Percentiles rank a stretch among this genome's conserved stretches.
phyloP scores from a whole-genome alignment of 2,888 invertebrate genomes.

The Steinernema hermaphroditum region DNA sequence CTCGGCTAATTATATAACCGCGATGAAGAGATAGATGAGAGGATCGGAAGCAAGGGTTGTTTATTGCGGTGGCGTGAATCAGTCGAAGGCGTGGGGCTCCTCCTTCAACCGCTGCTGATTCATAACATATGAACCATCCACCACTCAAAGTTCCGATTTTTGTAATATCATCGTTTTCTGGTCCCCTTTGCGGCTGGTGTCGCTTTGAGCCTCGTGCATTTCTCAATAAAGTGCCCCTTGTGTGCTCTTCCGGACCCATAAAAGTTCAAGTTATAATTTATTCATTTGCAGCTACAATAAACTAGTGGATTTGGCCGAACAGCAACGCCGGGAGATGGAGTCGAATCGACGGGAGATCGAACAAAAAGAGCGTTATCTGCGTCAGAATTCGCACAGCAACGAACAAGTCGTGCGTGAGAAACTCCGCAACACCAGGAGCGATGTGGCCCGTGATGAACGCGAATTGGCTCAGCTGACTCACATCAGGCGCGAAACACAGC shows the following conservation, averaged over 20 bases:
- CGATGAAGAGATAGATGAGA: conserved; percentile 11
- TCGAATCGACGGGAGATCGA: conserved; percentile 49
- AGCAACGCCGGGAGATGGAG: conserved; percentile 54
- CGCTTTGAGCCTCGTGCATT: neutral
- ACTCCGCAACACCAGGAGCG: conserved; percentile 46
- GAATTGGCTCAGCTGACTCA: conserved; percentile 46
- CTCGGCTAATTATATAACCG: conserved; percentile 5
- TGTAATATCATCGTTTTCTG: conserved; percentile 18
- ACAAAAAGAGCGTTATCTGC: conserved; percentile 10
- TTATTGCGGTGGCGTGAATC: conserved; percentile 27
- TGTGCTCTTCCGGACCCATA: conserved; percentile 1
- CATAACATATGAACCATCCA: conserved; percentile 3
- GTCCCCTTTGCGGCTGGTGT: conserved; percentile 4
- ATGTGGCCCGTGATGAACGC: conserved; percentile 59
- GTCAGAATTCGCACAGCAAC: conserved; percentile 29
- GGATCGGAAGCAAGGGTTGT: neutral
- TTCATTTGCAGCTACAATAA: conserved; percentile 48
- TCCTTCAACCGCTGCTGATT: neutral
- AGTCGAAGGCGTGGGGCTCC: neutral
- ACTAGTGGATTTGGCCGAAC: conserved; percentile 52
- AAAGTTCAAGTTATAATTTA: neutral
- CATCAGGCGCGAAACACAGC: conserved; percentile 41
- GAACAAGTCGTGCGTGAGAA: conserved; percentile 36
- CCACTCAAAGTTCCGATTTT: conserved; percentile 13
- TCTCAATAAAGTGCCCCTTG: neutral